Evolutionary conservation across 2,113 vertebrate species (phyloP).

Genomic region (Meles meles): DNA sequence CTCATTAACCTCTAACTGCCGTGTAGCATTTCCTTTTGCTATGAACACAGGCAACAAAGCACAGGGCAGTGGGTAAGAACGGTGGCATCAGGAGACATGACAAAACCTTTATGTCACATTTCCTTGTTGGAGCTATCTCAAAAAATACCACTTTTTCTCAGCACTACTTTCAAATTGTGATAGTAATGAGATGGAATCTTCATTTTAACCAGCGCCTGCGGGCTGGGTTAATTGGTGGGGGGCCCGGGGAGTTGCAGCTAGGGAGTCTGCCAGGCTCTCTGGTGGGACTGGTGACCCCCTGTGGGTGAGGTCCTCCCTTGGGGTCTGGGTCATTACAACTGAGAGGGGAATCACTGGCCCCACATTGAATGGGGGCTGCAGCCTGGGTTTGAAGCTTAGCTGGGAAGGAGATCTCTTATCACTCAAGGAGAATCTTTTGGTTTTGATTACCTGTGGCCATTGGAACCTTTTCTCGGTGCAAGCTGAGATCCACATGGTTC

Average conservation of each 20-base stretch:
- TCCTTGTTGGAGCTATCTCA: not conserved
- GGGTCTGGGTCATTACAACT: not conserved
- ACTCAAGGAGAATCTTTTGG: not conserved
- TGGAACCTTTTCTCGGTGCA: not conserved
- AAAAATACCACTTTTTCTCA: not conserved
- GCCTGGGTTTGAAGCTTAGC: not conserved
- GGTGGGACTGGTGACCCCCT: not conserved
- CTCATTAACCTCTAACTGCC: not conserved
- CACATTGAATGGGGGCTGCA: too few species aligned
- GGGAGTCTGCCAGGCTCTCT: not conserved
- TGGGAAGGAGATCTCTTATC: not conserved
- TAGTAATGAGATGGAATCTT: not conserved
- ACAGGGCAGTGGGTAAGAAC: accelerated
- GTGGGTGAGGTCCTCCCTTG: not conserved
- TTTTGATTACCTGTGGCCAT: not conserved
- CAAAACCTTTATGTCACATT: accelerated
- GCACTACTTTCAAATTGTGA: not conserved
- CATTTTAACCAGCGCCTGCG: too few species aligned
- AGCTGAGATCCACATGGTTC: not conserved
- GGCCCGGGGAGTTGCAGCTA: too few species aligned
- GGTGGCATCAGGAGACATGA: accelerated
- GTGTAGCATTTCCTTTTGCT: not conserved
- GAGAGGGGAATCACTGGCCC: not conserved
- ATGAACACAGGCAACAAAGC: not conserved
- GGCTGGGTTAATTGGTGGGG: accelerated